Evolutionary conservation across 1,140 invertebrate species (phyloP), one percentile per base, ranked within the genome.

Genomic region (Holcopasites calliopsidis): DNA sequence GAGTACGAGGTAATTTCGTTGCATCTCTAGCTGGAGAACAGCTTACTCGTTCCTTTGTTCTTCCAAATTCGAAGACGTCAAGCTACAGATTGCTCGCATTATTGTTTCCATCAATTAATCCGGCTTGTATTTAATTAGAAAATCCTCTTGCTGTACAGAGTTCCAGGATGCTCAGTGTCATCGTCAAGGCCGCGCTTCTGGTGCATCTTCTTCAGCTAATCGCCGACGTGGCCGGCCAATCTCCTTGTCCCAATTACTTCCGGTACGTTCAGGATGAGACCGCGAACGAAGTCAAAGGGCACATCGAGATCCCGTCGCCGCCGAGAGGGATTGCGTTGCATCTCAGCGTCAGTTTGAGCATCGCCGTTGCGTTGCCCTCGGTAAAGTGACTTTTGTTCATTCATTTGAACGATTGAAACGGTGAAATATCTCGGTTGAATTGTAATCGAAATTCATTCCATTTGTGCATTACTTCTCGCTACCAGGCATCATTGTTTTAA

Each of bases 211-310:
- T 71, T 21, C 50, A 23, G 11, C 35, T 52, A 0, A 11, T 79
- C 26, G 13, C n/a, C 21, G 28, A 52, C 4, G 35, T 40, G 40
- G 21, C 21, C 16, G 64, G 57, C 33, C 68, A 77, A 23, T 8
- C 33, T 16, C 28, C 88, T 8, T 90, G 92, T 84, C 89, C 92
- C 23, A 58, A 88, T n/a, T 87, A 90, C 13, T 92, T 92, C 72
- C 72, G 76, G 18, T 93, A 92, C 69, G 85, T 90, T 75, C 74
- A 58, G 0, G 85, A 88, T 35, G 78, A 85, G 0, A 71, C 79
- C 4, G 84, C 86, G 18, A 86, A 87, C 75, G 87, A 91, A 75
- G 86, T 90, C 26, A 85, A 83, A 26, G 88, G 91, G 6, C 76
- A 78, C 13, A 79, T 91, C 2, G 77, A 87, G 61, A 88, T 89